Evolutionary conservation across 2,797 vertebrate species (phyloP).

Genomic region (Sebastes kiyomatsui): DNA sequence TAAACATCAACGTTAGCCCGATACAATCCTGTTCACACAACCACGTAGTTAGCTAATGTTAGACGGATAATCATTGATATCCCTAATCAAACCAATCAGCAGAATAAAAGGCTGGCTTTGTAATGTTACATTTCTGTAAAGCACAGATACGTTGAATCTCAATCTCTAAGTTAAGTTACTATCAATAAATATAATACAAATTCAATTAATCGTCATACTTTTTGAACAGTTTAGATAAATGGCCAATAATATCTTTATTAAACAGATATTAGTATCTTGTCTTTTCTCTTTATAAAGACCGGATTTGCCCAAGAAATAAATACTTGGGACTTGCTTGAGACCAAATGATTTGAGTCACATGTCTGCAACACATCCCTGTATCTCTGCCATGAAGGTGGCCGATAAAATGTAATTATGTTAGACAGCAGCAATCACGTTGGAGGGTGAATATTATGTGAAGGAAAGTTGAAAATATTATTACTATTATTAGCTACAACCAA

Average conservation of each 20-base stretch:
- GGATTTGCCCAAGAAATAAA: too few species aligned
- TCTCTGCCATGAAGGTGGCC: background rate
- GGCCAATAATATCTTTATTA: background rate
- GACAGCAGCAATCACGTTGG: background rate
- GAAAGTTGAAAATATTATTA: background rate
- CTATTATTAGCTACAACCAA: background rate
- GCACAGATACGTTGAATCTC: background rate
- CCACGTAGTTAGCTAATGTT: accelerated
- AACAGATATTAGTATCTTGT: background rate
- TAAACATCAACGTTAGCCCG: background rate
- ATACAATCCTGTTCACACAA: background rate
- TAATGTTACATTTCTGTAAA: background rate
- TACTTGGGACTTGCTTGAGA: background rate
- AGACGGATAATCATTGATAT: background rate
- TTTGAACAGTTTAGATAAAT: background rate
- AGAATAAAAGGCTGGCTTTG: background rate
- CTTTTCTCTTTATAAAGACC: background rate
- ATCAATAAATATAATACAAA: background rate
- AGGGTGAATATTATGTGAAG: background rate
- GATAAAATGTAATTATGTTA: background rate
- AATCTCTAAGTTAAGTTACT: too few species aligned
- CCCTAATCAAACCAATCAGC: background rate
- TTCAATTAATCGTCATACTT: background rate
- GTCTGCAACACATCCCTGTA: background rate
- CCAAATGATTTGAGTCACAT: background rate